phyloP scores from a whole-genome alignment of 1,140 invertebrate genomes.

The Drosophila malerkotliana region DNA sequence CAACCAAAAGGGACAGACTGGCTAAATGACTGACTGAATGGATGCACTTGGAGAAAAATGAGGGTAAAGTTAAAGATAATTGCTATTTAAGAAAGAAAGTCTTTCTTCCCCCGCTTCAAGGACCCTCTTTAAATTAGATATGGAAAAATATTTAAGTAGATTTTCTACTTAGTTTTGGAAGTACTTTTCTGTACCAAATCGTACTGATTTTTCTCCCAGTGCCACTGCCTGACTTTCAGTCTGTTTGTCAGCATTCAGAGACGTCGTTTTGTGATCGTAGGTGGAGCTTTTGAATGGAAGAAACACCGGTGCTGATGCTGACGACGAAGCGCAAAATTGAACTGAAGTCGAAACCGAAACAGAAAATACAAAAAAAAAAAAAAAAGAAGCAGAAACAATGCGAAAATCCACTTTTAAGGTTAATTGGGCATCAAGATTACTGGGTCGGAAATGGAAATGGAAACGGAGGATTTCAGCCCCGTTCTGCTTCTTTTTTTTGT shows the following conservation, averaged over 20 bases:
- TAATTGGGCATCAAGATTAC: conserved; percentile 84
- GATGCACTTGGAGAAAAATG: background rate
- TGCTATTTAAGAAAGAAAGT: too few relatives aligned
- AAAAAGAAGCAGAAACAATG: conserved; percentile 68
- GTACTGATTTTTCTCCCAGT: conserved; percentile 1
- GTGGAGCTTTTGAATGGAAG: conserved; percentile 50
- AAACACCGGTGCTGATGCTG: conserved; percentile 45
- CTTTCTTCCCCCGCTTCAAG: too few relatives aligned
- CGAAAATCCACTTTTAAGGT: conserved; percentile 84
- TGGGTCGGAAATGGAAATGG: conserved; percentile 83
- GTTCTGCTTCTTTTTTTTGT: conserved; percentile 24
- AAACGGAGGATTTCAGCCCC: conserved; percentile 60
- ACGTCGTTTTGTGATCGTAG: conserved; percentile 47
- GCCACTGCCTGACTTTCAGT: conserved; percentile 17
- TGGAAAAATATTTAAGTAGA: too few relatives aligned
- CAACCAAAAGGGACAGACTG: conserved; percentile 54
- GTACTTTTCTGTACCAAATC: too few relatives aligned
- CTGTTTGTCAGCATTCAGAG: conserved; percentile 44
- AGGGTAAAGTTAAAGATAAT: too few relatives aligned
- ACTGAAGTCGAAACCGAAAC: conserved; percentile 14
- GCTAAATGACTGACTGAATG: conserved; percentile 52
- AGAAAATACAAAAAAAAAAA: background rate
- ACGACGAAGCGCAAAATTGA: conserved; percentile 43
- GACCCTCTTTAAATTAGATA: too few relatives aligned
- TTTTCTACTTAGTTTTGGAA: background rate